Percentiles rank a stretch among this genome's conserved stretches.
phyloP scores from a whole-genome alignment of 2,888 invertebrate species.

The Drosophila melanosoma region DNA sequence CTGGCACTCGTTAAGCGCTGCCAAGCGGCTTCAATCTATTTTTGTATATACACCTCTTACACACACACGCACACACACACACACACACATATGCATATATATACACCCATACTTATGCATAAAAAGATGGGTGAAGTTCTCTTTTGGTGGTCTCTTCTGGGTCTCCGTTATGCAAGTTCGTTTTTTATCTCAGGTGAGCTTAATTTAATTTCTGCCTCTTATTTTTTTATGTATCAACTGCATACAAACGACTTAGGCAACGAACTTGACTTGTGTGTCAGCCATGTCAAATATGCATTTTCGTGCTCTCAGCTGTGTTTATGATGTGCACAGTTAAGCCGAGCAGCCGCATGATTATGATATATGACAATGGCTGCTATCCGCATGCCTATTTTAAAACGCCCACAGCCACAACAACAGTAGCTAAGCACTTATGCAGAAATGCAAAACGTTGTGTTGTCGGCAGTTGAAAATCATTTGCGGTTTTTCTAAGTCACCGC shows the following conservation, averaged over 20 bases:
- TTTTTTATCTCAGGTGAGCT: constrained; percentile 19
- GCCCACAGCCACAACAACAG: constrained; percentile 45
- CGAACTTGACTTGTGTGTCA: constrained; percentile 63
- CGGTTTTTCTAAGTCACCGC: constrained; percentile 72
- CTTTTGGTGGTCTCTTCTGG: constrained; percentile 63
- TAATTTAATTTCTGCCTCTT: not conserved
- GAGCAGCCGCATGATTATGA: constrained; percentile 70
- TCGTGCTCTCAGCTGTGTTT: constrained; percentile 49
- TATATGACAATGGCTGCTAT: constrained; percentile 60
- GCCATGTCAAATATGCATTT: constrained; percentile 49
- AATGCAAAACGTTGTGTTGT: constrained; percentile 62
- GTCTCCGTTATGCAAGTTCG: constrained; percentile 57
- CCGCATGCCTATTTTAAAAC: constrained; percentile 33
- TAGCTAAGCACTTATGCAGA: constrained; percentile 62
- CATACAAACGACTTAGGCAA: constrained; percentile 71
- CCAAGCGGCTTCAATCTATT: constrained; percentile 11
- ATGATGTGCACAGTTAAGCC: constrained; percentile 53
- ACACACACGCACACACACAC: constrained; percentile 9
- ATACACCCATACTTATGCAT: constrained; percentile 3
- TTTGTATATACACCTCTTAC: constrained; percentile 3
- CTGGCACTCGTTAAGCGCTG: constrained; percentile 64
- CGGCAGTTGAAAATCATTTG: constrained; percentile 71
- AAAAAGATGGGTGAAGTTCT: constrained; percentile 7
- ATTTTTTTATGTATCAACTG: constrained; percentile 2
- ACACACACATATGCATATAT: not conserved